Base-by-base conservation (phyloP, 2,888 invertebrate genomes). In the Tenthredo livida region DNA sequence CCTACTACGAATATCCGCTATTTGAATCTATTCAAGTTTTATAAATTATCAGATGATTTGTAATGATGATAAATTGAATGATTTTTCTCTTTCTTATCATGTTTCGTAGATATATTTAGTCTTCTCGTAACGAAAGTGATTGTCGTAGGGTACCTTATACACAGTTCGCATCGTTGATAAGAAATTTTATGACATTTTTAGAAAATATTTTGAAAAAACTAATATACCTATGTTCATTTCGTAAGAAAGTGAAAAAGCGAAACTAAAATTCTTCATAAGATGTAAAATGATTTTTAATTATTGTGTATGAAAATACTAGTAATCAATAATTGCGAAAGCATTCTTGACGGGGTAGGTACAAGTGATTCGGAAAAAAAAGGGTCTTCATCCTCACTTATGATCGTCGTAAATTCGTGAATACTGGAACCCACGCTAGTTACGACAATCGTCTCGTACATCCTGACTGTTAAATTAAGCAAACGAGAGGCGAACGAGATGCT, bases 381-480 rank as follows among this genome's bases (percentile, higher is more conserved):
- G n/a, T 54, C 54, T 54, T 54, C 54, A 54, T 17, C n/a, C 54
- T 54, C 54, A 54, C 54, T 54, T 54, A 54, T 7, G 54, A 54
- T 61, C 21, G 61, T 29, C 33, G 12, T 17, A 67, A 33, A 67
- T 67, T 67, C 33, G 17, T 67, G 33, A 67, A 33, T 67, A 33
- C 12, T 17, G 12, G 6, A 54, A 54, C 54, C 54, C 54, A 54
- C 54, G 67, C 25, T 25, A 12, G 67, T 33, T 33, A 33, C 67
- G 67, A 67, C 67, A 67, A 67, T 67, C 67, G 67, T 67, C 67
- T 29, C 67, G 67, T 67, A 67, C 67, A 33, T 67, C 33, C 33
- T 25, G 67, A 67, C 29, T 67, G 67, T 67, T 67, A 90, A 92
- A 90, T 92, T 89, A 88, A 90, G 77, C 33, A 40, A 77, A 75